Evolutionary conservation across 2,888 invertebrate species (phyloP).

Genomic region (Hybos culiciformis): DNA sequence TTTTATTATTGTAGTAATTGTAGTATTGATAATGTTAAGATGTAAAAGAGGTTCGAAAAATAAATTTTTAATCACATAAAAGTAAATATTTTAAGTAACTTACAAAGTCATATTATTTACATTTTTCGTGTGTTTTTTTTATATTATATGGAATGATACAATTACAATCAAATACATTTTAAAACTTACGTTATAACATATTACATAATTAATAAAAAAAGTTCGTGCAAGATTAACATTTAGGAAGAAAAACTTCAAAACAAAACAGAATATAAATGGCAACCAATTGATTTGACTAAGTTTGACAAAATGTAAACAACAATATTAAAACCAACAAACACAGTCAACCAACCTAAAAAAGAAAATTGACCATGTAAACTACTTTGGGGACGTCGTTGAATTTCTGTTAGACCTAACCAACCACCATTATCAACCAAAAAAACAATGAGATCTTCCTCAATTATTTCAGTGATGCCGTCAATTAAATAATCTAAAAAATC

Average conservation of each 20-base stretch:
- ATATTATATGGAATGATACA: too few relatives aligned
- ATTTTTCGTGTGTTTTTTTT: too few relatives aligned
- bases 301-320: slow-evolving; percentile 29
- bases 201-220: too few relatives aligned
- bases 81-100: too few relatives aligned
- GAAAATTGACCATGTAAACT: slow-evolving; percentile 26
- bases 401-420: slow-evolving; percentile 43
- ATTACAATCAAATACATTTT: too few relatives aligned
- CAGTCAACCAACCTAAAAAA: slow-evolving; percentile 30
- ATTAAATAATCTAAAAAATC: slow-evolving; percentile 65
- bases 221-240: too few relatives aligned
- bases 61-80: too few relatives aligned
- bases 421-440: slow-evolving; percentile 78
- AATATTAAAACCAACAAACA: slow-evolving; percentile 31
- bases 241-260: slow-evolving; percentile 20
- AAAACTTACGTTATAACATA: too few relatives aligned
- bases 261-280: slow-evolving; percentile 32
- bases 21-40: too few relatives aligned
- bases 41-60: too few relatives aligned
- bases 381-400: slow-evolving; percentile 25
- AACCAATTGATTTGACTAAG: slow-evolving; percentile 29
- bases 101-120: too few relatives aligned
- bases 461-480: slow-evolving; percentile 60
- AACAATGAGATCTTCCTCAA: slow-evolving; percentile 48
- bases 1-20: too few relatives aligned